Base-by-base conservation (phyloP, 2,888 invertebrate genomes). In the Trissolcus brochymenae region DNA sequence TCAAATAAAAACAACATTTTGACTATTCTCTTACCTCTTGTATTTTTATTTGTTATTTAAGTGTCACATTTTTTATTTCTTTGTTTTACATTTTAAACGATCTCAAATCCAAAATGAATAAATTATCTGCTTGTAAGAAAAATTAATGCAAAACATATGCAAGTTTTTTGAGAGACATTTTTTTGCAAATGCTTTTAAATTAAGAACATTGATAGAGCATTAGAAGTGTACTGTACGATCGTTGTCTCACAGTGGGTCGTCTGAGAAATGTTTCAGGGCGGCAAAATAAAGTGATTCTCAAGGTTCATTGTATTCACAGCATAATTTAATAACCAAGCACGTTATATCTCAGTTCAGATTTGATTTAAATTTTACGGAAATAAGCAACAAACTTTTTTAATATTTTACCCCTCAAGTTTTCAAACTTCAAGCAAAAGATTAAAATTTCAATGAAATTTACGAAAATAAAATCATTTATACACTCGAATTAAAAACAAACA, bases 181-280 rank as follows among this genome's bases (percentile, higher is more conserved):
- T 53, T 25, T 53, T 53, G 43, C 2, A 43, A 13, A 43, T 43
- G 43, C 29, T 29, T 29, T 43, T 14, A 43, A 43, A 43, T 43
- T 14, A n/a, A 43, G 51, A 78, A 75, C 75, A 78, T 7, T 55
- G 65, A 57, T 75, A 68, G 29, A 64, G 66, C 78, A 78, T 78
- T 78, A 78, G 60, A 75, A 29, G 29, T 40, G 59, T 62, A 60
- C 64, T 75, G 65, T 64, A 64, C 25, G 59, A 62, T 71, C 17
- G 64, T 67, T 78, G 75, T 75, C 51, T 67, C 75, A 60, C 78
- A 75, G 78, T 55, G 29, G 71, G 78, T 21, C 46, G 59, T 66
- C 74, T 19, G 74, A 70, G 67, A 67, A 46, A 43, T 54, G 54
- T 74, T 29, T 55, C 56, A 56, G 57, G 65, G 57, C 14, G 55